Percentiles rank a stretch among this genome's conserved stretches.
phyloP scores from a whole-genome alignment of 2,888 invertebrate genomes.

The Agrochola circellaris region DNA sequence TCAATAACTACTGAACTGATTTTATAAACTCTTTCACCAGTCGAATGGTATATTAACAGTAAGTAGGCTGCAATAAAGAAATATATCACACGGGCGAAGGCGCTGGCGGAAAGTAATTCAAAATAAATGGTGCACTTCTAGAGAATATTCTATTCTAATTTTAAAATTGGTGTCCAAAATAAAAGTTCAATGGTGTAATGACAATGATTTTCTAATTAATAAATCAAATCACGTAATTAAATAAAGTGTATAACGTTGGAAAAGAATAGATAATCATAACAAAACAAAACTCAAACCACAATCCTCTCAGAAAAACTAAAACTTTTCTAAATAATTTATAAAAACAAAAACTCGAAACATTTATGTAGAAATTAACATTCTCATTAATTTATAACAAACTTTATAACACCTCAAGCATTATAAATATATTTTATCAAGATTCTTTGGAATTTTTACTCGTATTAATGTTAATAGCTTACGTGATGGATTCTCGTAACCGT shows the following conservation, averaged over 20 bases:
- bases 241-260: neutral
- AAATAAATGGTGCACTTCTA: too few relatives aligned
- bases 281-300: neutral
- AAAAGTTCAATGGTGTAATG: neutral
- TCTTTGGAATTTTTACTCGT: neutral
- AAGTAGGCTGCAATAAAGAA: too few relatives aligned
- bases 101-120: too few relatives aligned
- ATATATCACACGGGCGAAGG: too few relatives aligned
- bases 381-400: neutral
- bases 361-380: too few relatives aligned
- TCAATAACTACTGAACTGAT: too few relatives aligned
- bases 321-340: conserved; percentile 17
- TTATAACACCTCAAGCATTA: neutral
- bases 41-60: too few relatives aligned
- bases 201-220: neutral
- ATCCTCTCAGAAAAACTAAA: neutral
- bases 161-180: too few relatives aligned
- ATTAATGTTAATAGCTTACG: neutral
- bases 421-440: neutral
- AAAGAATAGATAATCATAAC: neutral
- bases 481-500: neutral
- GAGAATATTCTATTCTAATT: too few relatives aligned
- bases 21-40: too few relatives aligned
- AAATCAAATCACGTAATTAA: neutral
- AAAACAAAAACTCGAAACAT: conserved; percentile 10